Evolutionary conservation across 2,113 vertebrate species (phyloP).

Genomic region (Ammospiza caudacuta): DNA sequence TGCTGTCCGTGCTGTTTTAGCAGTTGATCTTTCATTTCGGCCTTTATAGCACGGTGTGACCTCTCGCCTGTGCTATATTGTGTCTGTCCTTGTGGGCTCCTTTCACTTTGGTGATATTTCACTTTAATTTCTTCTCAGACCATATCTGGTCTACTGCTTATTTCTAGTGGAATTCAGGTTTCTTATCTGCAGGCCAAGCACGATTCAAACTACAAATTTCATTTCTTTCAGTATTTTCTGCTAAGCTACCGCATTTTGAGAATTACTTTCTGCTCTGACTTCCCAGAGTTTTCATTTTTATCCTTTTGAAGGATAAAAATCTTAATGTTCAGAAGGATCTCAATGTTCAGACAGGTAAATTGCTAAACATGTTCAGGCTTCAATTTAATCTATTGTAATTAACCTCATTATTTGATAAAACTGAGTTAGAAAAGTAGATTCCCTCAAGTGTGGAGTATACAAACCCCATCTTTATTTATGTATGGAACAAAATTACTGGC

Average conservation of each 20-base stretch:
- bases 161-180: slow-evolving; percentile 5
- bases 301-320: neutral
- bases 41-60: neutral
- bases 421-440: neutral
- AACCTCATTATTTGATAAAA: slow-evolving; percentile 12
- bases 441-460: neutral
- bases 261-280: neutral
- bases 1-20: neutral
- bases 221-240: neutral
- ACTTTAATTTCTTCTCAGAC: neutral
- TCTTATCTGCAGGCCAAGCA: neutral
- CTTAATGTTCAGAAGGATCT: neutral
- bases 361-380: neutral
- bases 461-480: neutral
- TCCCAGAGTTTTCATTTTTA: slow-evolving; percentile 11
- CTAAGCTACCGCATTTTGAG: neutral
- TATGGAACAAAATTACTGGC: neutral
- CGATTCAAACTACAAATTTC: neutral
- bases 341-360: slow-evolving; percentile 21
- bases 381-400: neutral
- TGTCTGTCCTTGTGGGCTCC: neutral
- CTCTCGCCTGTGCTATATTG: neutral
- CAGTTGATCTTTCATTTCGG: neutral
- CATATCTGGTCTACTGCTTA: neutral
- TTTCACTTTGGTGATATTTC: neutral